Evolutionary conservation across 1,140 invertebrate species (phyloP), one percentile per base, ranked within the genome.

Genomic region (Calliopsis andreniformis): DNA sequence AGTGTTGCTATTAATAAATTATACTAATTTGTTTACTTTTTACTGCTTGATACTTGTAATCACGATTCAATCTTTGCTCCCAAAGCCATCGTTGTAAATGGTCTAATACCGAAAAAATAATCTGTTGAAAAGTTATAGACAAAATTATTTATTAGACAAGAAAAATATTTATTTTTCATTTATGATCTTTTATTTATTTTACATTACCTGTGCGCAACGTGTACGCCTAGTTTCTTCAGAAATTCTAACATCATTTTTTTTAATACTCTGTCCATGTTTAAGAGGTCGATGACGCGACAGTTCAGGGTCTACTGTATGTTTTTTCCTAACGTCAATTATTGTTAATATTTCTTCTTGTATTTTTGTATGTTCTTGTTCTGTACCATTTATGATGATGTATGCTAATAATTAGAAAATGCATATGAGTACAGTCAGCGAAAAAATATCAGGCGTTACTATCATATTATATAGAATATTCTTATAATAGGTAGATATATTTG

Each of bases 81-180:
- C 94, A 89, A 0, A 95, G 84, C 95, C 95, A 96, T 66, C 95
- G 93, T 86, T 96, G 94, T 16, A 97, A 87, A 83, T 96, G 95
- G 87, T 97, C 96, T 66, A 96, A 86, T 25, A 95, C 87, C 6
- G 94, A 93, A 76, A 96, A 96, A 47, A 96, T 93, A 1, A 95
- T 93, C 91, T 91, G 51, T 55, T 42, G 16, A 63, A 78, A 78
- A 78, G 51, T 76, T 43, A 53, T 30, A 61, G 3, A 23, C 71
- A 16, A 77, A 42, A 75, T 66, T 51, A 53, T 51, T 81, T 16
- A 53, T 47, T 14, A 12, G 30, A 23, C 10, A 25, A 20, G 2
- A 63, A 58, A 1, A 47, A 30, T 71, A 56, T 2, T 43, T 3
- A 18, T 20, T 28, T 45, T 3, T 45, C 32, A 23, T 25, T 35